A percentile compares a stretch with the other conserved stretches of the same genome.
Conservation (phyloP, 2,888 invertebrate species). For the Polydrusus pterygomalis region DNA sequence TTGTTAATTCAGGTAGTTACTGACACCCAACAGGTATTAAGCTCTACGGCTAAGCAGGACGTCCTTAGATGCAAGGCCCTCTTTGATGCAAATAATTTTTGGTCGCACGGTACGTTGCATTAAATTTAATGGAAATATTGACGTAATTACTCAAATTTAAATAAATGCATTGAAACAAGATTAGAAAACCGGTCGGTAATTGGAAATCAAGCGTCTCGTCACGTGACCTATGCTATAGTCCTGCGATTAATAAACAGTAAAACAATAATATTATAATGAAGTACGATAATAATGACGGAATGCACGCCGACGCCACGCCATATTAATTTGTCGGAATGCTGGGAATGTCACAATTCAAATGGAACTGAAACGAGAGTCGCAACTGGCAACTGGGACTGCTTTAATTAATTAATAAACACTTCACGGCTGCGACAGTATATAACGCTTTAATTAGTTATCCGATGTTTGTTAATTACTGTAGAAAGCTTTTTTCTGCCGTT, state of each 20-base stretch:
- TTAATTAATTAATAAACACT: constrained; percentile 25
- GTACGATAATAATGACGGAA: constrained; percentile 41
- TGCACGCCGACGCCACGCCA: constrained; percentile 51
- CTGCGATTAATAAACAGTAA: constrained; percentile 32
- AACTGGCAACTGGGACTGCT: constrained; percentile 24
- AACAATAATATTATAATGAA: constrained; percentile 24
- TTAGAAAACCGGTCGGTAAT: constrained; percentile 13
- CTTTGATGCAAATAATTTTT: no score
- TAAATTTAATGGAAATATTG: no score
- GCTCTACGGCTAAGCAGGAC: no score
- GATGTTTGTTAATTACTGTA: constrained; percentile 8
- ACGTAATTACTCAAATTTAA: no score
- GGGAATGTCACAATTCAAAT: constrained; percentile 48
- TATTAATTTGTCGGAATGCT: constrained; percentile 50
- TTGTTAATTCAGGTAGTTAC: no score
- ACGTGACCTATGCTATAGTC: constrained; percentile 15
- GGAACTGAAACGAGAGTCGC: constrained; percentile 27
- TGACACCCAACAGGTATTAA: no score
- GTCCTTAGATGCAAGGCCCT: no score
- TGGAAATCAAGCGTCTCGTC: constrained; percentile 7
- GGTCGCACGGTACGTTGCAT: no score
- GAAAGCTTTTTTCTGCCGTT: neutral
- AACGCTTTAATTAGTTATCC: constrained; percentile 1
- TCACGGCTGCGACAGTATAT: neutral
- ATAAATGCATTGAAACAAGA: neutral